phyloP scores from a whole-genome alignment of 2,797 vertebrate genomes.

The Leptatherina wallacei region DNA sequence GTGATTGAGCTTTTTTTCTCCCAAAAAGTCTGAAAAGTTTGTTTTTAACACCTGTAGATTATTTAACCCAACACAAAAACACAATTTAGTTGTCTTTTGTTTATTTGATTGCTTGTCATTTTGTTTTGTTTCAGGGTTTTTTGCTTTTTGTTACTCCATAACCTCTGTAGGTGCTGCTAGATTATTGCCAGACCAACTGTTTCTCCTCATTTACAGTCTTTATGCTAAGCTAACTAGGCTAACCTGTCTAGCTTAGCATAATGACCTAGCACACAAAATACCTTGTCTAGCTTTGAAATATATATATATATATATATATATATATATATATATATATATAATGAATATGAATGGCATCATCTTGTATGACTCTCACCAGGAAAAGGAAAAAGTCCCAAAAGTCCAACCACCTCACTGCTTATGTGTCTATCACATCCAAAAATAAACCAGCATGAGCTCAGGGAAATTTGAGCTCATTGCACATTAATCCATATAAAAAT shows the following conservation, averaged over 20 bases:
- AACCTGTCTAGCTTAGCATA: no score
- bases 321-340: not conserved
- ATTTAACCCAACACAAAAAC: no score
- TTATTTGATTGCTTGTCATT: no score
- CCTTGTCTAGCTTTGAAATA: no score
- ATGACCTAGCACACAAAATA: no score
- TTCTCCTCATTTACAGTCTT: not conserved
- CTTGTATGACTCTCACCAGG: not conserved
- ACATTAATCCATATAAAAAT: conserved; percentile 2
- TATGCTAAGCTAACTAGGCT: not conserved
- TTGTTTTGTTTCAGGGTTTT: no score
- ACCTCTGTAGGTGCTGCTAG: no score
- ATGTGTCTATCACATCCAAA: not conserved
- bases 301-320: not conserved
- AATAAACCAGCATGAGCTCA: not conserved
- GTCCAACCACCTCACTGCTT: not conserved
- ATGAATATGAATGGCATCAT: not conserved
- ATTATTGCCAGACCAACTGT: not conserved
- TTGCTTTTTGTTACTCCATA: no score
- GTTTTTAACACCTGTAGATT: no score
- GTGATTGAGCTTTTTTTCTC: no score
- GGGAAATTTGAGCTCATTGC: not conserved
- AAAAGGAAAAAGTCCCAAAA: not conserved
- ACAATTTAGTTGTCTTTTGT: no score
- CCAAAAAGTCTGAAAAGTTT: no score